These are phyloP conservation scores for Eumacrocentrus americanus DNA, from an alignment of 2,888 invertebrate species.

Conservation along the genomic window DNA sequence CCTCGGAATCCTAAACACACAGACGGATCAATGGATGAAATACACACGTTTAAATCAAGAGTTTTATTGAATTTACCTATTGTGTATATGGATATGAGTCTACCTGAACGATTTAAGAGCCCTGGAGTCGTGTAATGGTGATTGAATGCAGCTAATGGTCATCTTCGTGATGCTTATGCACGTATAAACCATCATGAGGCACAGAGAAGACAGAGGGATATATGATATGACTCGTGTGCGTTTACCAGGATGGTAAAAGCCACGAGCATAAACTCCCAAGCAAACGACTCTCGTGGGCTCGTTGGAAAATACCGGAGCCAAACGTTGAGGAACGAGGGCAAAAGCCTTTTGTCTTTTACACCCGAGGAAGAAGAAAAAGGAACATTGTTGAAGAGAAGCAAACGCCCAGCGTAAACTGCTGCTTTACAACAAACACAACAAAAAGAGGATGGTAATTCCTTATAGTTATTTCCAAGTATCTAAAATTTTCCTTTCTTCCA, in stretches of 20 bases:
- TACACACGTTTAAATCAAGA: no score
- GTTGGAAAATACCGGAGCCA: neutral
- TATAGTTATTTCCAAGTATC: no score
- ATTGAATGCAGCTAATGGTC: constrained; percentile 49
- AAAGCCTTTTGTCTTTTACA: neutral
- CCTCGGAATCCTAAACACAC: no score
- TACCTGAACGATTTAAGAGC: no score
- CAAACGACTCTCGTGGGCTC: neutral
- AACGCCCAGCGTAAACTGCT: no score
- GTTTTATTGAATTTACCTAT: no score
- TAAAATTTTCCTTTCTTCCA: neutral
- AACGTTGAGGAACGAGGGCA: neutral
- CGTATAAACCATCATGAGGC: neutral
- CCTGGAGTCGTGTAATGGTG: constrained; percentile 44
- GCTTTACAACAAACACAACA: neutral
- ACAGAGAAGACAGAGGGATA: constrained; percentile 4
- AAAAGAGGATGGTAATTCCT: neutral
- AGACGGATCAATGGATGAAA: no score
- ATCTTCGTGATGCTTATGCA: constrained; percentile 24
- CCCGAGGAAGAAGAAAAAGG: neutral
- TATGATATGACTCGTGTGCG: constrained; percentile 9
- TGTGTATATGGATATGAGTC: no score
- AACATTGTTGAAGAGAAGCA: neutral
- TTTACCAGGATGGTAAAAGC: constrained; percentile 18
- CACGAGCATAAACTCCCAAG: constrained; percentile 10